These are phyloP conservation scores for Archocentrus centrarchus DNA, from an alignment of 2,113 vertebrate genomes.

Conservation along the genomic window DNA sequence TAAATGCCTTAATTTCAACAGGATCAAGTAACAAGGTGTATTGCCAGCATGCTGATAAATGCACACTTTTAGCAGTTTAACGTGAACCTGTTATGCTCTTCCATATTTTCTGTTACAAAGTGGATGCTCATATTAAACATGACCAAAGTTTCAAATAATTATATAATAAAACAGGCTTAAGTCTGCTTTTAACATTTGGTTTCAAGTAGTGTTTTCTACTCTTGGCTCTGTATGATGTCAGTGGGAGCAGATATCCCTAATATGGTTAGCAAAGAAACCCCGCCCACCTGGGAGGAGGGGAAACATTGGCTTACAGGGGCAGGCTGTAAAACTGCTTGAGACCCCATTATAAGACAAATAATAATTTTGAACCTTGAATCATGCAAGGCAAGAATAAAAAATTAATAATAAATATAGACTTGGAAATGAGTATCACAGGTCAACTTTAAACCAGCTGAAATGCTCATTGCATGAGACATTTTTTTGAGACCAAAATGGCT, in stretches of 20 bases:
- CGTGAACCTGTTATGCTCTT: background rate
- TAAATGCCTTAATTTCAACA: slow-evolving; percentile 17
- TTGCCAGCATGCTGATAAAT: background rate
- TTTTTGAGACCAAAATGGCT: background rate
- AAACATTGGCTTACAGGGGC: background rate
- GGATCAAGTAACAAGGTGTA: background rate
- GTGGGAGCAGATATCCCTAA: background rate
- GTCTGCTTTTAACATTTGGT: background rate
- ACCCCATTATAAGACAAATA: background rate
- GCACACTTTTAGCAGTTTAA: slow-evolving; percentile 9
- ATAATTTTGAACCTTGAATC: background rate
- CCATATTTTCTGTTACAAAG: background rate
- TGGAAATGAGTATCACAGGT: background rate
- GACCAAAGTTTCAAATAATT: background rate
- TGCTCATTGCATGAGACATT: background rate
- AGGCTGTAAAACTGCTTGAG: background rate
- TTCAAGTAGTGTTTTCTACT: background rate
- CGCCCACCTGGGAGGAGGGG: background rate
- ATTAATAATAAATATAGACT: background rate
- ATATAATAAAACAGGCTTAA: background rate
- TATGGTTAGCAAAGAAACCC: background rate
- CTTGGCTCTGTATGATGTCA: background rate
- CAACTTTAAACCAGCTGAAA: background rate
- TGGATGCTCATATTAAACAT: background rate
- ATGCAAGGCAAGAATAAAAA: background rate